Percentiles rank a stretch among this genome's conserved stretches.
phyloP scores from a whole-genome alignment of 2,113 vertebrate species.

The Hiodon alosoides region DNA sequence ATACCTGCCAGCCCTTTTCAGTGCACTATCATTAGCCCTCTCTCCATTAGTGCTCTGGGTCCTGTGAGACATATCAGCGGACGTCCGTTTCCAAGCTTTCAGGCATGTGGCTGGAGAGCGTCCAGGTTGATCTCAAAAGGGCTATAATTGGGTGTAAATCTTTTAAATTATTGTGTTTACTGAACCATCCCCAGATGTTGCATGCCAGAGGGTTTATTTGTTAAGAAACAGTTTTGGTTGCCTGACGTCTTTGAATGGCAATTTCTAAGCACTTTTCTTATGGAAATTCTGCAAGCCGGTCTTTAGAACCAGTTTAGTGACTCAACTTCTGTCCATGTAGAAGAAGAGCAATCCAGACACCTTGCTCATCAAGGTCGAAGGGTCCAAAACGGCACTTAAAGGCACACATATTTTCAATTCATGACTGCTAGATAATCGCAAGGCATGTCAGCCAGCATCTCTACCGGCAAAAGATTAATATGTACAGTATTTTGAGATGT shows the following conservation, averaged over 20 bases:
- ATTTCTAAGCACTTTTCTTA: not conserved
- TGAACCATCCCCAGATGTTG: constrained; percentile 39
- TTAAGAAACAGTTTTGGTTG: not conserved
- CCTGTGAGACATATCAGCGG: not conserved
- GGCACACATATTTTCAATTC: too few species aligned
- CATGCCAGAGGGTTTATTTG: constrained; percentile 18
- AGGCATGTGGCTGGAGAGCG: constrained; percentile 10
- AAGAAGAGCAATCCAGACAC: too few species aligned
- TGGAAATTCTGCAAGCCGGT: not conserved
- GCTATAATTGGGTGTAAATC: constrained; percentile 42
- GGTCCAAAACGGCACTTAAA: too few species aligned
- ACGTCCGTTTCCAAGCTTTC: not conserved
- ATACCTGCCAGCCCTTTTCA: not conserved
- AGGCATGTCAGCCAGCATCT: too few species aligned
- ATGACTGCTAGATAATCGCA: too few species aligned
- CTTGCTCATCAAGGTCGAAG: too few species aligned
- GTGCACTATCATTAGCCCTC: not conserved
- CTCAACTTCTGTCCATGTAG: not conserved
- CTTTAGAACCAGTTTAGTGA: not conserved
- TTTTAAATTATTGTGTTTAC: constrained; percentile 34
- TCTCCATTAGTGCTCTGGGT: not conserved
- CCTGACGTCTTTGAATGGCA: not conserved
- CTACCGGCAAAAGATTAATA: too few species aligned
- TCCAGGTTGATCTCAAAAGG: constrained; percentile 32
- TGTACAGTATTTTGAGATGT: too few species aligned